Conservation (phyloP, 1,140 invertebrate species). For the Delia radicum region DNA sequence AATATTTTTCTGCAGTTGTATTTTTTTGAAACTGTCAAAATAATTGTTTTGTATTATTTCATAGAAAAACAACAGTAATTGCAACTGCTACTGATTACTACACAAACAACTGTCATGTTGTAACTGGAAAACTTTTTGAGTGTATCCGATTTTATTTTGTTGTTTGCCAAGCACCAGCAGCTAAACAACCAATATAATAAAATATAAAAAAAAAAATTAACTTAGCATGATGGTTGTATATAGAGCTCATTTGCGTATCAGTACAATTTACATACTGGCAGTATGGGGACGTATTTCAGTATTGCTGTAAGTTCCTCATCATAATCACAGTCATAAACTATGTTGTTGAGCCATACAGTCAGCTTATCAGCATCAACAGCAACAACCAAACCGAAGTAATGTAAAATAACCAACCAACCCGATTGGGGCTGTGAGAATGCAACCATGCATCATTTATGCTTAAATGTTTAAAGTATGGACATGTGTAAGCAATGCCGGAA, state of each 20-base stretch:
- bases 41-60: too few species aligned
- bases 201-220: too few species aligned
- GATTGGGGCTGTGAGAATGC: background rate
- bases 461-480: background rate
- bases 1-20: too few species aligned
- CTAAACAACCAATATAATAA: background rate
- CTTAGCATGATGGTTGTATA: background rate
- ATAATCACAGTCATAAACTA: background rate
- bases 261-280: background rate
- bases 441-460: conserved; percentile 1
- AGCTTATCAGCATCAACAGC: background rate
- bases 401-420: background rate
- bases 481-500: conserved; percentile 3
- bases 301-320: background rate
- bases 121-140: background rate
- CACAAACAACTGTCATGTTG: too few species aligned
- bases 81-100: too few species aligned
- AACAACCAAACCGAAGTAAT: background rate
- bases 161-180: background rate
- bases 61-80: too few species aligned
- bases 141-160: background rate
- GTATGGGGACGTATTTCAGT: background rate
- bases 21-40: too few species aligned
- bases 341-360: background rate
- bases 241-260: conserved; percentile 1